Percentiles rank a stretch among this genome's conserved stretches.
Evolutionary conservation across 2,888 invertebrate species (phyloP).

Genomic region (Zonitis immaculata): DNA sequence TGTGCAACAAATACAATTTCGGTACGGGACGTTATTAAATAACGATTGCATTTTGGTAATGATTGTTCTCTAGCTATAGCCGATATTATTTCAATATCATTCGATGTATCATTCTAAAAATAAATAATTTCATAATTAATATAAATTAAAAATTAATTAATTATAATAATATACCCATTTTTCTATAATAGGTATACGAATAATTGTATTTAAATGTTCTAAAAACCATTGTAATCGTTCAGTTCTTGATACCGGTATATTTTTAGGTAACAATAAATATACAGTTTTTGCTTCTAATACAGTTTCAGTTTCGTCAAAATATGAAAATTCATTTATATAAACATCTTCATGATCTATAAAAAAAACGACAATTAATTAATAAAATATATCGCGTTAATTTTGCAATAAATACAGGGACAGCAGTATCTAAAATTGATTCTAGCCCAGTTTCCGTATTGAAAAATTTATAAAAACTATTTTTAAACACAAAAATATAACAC

Average conservation of each 20-base stretch:
- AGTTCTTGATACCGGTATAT: constrained; percentile 68
- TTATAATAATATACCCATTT: constrained; percentile 36
- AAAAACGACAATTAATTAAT: neutral
- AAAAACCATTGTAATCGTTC: constrained; percentile 71
- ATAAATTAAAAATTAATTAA: constrained; percentile 6
- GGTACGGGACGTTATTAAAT: constrained; percentile 55
- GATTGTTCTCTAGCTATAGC: constrained; percentile 55
- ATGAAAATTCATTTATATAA: constrained; percentile 31
- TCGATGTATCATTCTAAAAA: constrained; percentile 49
- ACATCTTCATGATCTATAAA: constrained; percentile 31
- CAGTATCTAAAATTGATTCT: neutral
- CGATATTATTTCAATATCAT: constrained; percentile 61
- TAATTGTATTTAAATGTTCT: constrained; percentile 58
- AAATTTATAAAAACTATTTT: neutral
- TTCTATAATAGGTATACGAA: constrained; percentile 49
- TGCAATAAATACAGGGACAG: neutral
- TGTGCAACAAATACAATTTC: constrained; percentile 65
- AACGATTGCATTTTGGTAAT: constrained; percentile 47
- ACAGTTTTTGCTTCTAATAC: constrained; percentile 59
- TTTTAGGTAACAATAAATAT: constrained; percentile 64
- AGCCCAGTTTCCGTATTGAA: neutral
- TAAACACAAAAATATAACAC: neutral
- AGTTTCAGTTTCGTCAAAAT: constrained; percentile 31
- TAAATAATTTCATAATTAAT: constrained; percentile 10
- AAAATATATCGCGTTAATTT: neutral